Percentiles rank a stretch among this genome's conserved stretches.
Conservation (phyloP, 2,113 vertebrate genomes). For the Lepidothrix coronata region DNA sequence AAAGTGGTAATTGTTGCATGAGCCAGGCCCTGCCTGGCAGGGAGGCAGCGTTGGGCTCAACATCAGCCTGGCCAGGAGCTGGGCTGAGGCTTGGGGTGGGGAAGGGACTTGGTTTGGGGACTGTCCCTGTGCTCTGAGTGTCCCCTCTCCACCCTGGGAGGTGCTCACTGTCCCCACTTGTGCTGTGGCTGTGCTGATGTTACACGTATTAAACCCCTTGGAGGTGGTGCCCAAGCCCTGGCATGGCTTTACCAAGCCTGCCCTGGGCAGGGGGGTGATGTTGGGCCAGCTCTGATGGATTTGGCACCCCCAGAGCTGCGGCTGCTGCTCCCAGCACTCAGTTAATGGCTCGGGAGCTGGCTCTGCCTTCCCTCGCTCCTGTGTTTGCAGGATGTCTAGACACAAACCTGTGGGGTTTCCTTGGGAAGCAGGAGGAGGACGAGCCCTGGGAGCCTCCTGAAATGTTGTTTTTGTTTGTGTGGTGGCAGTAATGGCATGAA, state of each 20-base stretch:
- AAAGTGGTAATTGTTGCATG: not conserved
- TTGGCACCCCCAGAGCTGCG: not conserved
- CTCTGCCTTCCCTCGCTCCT: not conserved
- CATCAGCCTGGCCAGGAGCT: not conserved
- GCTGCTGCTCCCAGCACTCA: not conserved
- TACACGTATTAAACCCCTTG: not conserved
- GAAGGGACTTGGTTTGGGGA: not conserved
- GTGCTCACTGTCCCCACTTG: not conserved
- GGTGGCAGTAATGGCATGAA: not conserved
- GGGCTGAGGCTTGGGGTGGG: not conserved
- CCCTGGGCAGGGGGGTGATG: not conserved
- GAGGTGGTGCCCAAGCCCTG: not conserved
- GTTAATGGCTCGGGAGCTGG: rapidly evolving
- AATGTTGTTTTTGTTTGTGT: not conserved
- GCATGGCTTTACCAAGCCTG: rapidly evolving
- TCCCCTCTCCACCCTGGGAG: not conserved
- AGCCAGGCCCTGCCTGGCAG: rapidly evolving
- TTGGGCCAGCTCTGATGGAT: not conserved
- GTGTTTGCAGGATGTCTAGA: not conserved
- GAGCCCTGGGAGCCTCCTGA: not conserved
- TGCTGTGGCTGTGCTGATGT: rapidly evolving
- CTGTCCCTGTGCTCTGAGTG: not conserved
- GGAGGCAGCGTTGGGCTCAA: rapidly evolving
- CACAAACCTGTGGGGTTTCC: not conserved
- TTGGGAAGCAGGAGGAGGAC: not conserved